phyloP scores from a whole-genome alignment of 2,888 invertebrate genomes.

The Tetramorium bicarinatum region DNA sequence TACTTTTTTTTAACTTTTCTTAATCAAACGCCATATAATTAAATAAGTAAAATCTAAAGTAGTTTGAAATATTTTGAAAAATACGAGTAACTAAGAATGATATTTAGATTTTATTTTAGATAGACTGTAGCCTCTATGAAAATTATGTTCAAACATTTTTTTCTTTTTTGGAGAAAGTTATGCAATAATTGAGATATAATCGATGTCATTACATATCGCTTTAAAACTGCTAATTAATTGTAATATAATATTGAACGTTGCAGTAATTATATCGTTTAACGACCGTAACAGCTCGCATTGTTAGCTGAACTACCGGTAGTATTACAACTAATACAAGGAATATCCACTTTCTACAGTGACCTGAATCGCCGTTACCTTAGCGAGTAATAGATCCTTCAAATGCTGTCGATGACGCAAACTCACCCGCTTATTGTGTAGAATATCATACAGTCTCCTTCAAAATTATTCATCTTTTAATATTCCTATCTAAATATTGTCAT shows the following conservation, averaged over 20 bases:
- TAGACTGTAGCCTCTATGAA: background rate
- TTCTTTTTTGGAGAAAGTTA: background rate
- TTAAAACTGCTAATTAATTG: conserved; percentile 28
- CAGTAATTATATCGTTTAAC: conserved; percentile 50
- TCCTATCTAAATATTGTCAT: background rate
- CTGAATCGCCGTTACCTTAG: conserved; percentile 68
- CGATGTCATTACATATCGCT: background rate
- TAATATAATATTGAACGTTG: conserved; percentile 41
- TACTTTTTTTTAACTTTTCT: background rate
- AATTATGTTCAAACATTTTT: background rate
- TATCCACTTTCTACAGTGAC: conserved; percentile 74
- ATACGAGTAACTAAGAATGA: background rate
- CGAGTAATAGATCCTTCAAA: conserved; percentile 72
- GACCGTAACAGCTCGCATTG: conserved; percentile 54
- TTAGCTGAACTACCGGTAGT: conserved; percentile 59
- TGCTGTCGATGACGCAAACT: conserved; percentile 72
- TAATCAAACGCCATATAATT: background rate
- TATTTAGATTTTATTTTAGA: background rate
- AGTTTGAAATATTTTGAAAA: background rate
- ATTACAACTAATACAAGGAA: conserved; percentile 64
- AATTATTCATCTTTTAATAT: conserved; percentile 32
- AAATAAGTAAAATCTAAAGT: background rate
- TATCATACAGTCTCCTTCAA: conserved; percentile 49
- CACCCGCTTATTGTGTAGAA: conserved; percentile 53
- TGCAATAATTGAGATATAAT: conserved; percentile 7